Evolutionary conservation across 2,888 invertebrate species (phyloP).

Genomic region (Clivina fossor): DNA sequence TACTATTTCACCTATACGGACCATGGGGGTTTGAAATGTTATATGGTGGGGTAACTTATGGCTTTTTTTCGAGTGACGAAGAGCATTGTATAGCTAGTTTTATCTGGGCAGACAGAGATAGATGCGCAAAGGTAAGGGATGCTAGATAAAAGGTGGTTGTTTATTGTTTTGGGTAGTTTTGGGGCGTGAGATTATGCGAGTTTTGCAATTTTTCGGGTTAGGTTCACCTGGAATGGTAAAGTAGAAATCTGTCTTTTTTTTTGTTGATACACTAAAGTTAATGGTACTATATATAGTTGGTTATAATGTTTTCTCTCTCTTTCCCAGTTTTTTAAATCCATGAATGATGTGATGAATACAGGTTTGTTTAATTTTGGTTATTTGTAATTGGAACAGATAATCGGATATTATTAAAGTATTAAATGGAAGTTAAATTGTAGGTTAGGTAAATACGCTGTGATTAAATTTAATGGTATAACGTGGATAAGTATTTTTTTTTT

Average conservation of each 20-base stretch:
- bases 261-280: too few relatives aligned
- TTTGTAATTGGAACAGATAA: neutral
- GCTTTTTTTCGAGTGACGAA: neutral
- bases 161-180: conserved; percentile 36
- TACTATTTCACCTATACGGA: too few relatives aligned
- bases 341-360: too few relatives aligned
- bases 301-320: neutral
- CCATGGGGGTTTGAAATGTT: neutral
- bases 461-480: neutral
- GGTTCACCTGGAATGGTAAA: neutral
- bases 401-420: neutral
- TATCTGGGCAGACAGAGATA: conserved; percentile 8
- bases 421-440: neutral
- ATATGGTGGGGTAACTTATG: conserved; percentile 7
- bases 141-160: too few relatives aligned
- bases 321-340: neutral
- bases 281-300: too few relatives aligned
- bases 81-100: conserved; percentile 1
- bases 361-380: neutral
- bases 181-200: conserved; percentile 37
- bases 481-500: conserved; percentile 3
- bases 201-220: conserved; percentile 27
- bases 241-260: neutral
- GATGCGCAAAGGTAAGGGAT: conserved; percentile 33
- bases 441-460: too few relatives aligned